Percentiles rank a stretch among this genome's conserved stretches.
Conservation (phyloP, 2,797 vertebrate species). For the Myotis vivesi region DNA sequence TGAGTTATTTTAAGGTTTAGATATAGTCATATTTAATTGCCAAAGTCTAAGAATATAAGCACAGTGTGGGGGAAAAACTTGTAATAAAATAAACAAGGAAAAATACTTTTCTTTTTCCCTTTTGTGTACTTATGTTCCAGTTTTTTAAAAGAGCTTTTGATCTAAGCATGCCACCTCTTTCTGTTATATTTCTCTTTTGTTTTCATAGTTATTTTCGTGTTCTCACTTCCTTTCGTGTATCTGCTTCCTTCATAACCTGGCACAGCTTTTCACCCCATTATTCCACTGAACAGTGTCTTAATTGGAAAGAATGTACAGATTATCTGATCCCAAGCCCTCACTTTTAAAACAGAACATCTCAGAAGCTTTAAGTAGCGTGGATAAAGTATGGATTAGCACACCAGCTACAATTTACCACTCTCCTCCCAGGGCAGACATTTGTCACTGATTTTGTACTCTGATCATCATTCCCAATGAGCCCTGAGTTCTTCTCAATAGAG, state of each 20-base stretch:
- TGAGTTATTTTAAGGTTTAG: slow-evolving; percentile 46
- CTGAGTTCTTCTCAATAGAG: not conserved
- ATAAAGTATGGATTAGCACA: not conserved
- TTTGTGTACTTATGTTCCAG: not conserved
- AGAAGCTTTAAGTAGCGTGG: not conserved
- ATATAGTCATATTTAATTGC: slow-evolving; percentile 39
- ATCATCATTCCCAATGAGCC: not conserved
- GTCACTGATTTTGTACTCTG: not conserved
- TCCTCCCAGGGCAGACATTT: not conserved
- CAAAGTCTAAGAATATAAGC: slow-evolving; percentile 4
- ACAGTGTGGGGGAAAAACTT: slow-evolving; percentile 32
- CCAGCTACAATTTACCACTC: not conserved
- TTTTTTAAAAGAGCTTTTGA: slow-evolving; percentile 34
- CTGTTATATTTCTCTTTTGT: slow-evolving; percentile 2
- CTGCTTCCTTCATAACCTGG: slow-evolving; percentile 14
- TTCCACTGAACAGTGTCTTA: slow-evolving; percentile 32
- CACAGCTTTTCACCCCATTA: not conserved
- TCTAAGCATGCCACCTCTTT: not conserved
- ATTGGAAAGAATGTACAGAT: slow-evolving; percentile 26
- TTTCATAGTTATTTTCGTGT: slow-evolving; percentile 55
- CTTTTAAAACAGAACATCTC: slow-evolving; percentile 43
- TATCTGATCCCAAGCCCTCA: not conserved
- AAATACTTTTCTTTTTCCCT: slow-evolving; percentile 19
- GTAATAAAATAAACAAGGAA: slow-evolving; percentile 39
- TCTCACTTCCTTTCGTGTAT: not conserved